Conservation (phyloP, 2,888 invertebrate genomes). For the Idaea biselata region DNA sequence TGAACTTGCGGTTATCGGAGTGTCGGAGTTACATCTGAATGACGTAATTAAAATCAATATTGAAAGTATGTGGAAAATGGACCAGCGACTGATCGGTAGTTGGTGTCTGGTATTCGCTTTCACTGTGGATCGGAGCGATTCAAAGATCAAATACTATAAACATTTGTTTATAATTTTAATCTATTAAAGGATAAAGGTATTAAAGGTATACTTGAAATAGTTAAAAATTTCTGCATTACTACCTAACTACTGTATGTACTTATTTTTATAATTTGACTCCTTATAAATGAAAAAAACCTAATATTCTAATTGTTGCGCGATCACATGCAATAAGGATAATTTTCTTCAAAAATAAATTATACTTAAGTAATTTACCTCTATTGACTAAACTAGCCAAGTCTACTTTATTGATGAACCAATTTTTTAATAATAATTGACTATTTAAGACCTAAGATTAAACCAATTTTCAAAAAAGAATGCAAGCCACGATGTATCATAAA, state of each 20-base stretch:
- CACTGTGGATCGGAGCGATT: conserved; percentile 2
- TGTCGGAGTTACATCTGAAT: conserved; percentile 18
- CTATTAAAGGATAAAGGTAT: no score
- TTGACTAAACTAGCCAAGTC: neutral
- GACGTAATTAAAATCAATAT: conserved; percentile 24
- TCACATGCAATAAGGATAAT: neutral
- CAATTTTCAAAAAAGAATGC: neutral
- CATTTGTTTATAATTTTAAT: neutral
- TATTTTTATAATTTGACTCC: no score
- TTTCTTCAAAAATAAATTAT: neutral
- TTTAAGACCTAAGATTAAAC: neutral
- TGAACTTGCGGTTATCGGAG: conserved; percentile 22
- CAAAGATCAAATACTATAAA: neutral
- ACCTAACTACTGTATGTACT: neutral
- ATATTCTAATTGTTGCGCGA: neutral
- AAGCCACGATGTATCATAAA: neutral
- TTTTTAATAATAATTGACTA: neutral
- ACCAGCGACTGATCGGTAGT: conserved; percentile 9
- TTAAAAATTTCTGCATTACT: no score
- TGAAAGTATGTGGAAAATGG: conserved; percentile 13
- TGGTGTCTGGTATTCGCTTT: conserved; percentile 20
- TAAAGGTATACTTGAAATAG: no score
- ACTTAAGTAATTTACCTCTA: neutral
- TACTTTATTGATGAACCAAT: neutral
- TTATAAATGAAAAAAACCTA: neutral